Base-by-base conservation (phyloP, 2,113 vertebrate genomes). In the Rhinopomastus cyanomelas region DNA sequence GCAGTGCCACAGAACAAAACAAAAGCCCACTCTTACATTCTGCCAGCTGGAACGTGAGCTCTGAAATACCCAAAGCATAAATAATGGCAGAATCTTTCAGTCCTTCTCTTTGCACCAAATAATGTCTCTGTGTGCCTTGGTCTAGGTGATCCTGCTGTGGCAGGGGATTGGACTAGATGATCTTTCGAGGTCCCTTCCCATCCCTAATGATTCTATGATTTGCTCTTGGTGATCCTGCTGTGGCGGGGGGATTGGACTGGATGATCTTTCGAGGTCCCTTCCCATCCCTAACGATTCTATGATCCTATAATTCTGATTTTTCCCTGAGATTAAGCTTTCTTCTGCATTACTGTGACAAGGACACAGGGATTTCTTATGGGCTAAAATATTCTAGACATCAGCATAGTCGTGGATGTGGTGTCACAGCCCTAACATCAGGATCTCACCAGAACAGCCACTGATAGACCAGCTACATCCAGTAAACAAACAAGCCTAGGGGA, bases 11-110 rank as follows among this genome's bases (percentile, higher is more conserved):
- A 79, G 84, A 96, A 81, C 61, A 81, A 83, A 90, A 87, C 71
- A 75, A 72, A 95, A 92, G 8, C 59, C 74, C 62, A 87, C 84
- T 92, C 88, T 79, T 90, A 56, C 79, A 17, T 85, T 56, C 64
- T 91, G 85, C 91, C 89, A 96, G 85, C 89, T 94, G 93, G 78
- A 93, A 84, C 62, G 74, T 78, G 53, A 79, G 86, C 66, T 84
- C 48, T 81, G 48, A 83, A 91, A 90, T 90, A 89, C 59, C 59
- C 69, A 69, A 84, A 84, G 69, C 29, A 18, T 66, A 90, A 88
- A 81, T 48, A 90, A 94, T 90, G 61, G 72, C 88, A 79, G 61
- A 84, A 79, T 32, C 30, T 46, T 76, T 84, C 77, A 87, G 7
- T 52, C 56, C 56, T 73, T 92, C 51, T 68, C 75, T 81, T 81